Evolutionary conservation across 2,113 vertebrate species (phyloP).

Genomic region (Corythornis cristatus): DNA sequence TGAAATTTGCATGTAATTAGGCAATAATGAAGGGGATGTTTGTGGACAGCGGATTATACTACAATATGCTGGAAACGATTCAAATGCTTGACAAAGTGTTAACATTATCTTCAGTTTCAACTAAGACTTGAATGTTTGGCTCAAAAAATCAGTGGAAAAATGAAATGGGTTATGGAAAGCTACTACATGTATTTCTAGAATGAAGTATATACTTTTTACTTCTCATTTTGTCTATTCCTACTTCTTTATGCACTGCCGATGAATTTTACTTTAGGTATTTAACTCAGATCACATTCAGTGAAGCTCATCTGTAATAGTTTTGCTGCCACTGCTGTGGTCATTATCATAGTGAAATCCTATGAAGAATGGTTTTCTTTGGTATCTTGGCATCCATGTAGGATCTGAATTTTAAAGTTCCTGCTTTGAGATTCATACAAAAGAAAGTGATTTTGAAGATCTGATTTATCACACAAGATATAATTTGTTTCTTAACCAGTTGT

Average conservation of each 20-base stretch:
- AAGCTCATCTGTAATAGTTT: slow-evolving; percentile 48
- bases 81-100: slow-evolving; percentile 86
- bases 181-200: slow-evolving; percentile 69
- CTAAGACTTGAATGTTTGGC: slow-evolving; percentile 77
- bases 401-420: slow-evolving; percentile 76
- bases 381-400: slow-evolving; percentile 64
- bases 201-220: slow-evolving; percentile 39
- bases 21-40: slow-evolving; percentile 94
- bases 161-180: slow-evolving; percentile 63
- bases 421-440: slow-evolving; percentile 67
- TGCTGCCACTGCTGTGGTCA: slow-evolving; percentile 40
- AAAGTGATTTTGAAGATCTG: slow-evolving; percentile 67
- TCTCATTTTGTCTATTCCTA: background rate
- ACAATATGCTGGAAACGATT: slow-evolving; percentile 86
- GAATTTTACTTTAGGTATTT: slow-evolving; percentile 44
- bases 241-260: slow-evolving; percentile 31
- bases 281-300: slow-evolving; percentile 25
- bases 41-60: slow-evolving; percentile 92
- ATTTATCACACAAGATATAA: slow-evolving; percentile 70
- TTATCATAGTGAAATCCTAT: slow-evolving; percentile 67
- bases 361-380: slow-evolving; percentile 48
- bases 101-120: slow-evolving; percentile 83
- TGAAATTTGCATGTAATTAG: slow-evolving; percentile 99
- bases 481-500: slow-evolving; percentile 66
- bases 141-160: slow-evolving; percentile 66